phyloP scores from a whole-genome alignment of 2,888 invertebrate species.

The Hypomecis atomaria region DNA sequence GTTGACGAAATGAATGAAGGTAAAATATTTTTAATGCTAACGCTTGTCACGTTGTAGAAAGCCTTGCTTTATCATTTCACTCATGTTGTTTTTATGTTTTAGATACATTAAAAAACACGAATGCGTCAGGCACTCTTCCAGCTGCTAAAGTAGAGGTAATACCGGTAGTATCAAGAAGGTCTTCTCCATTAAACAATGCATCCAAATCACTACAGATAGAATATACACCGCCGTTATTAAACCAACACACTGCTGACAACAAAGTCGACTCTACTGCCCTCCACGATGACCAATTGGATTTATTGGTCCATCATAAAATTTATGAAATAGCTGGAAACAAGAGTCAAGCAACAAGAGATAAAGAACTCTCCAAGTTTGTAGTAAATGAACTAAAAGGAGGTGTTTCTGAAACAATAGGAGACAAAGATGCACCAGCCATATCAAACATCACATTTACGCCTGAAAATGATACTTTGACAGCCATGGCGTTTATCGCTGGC shows the following conservation, averaged over 20 bases:
- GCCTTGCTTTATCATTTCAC: background rate
- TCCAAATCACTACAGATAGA: constrained; percentile 65
- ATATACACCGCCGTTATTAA: constrained; percentile 58
- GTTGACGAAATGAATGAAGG: constrained; percentile 73
- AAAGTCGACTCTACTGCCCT: constrained; percentile 65
- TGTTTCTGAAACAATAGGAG: constrained; percentile 67
- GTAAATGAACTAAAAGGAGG: constrained; percentile 72
- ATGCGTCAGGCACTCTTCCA: constrained; percentile 62
- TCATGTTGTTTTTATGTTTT: constrained; percentile 40
- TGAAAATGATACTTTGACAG: constrained; percentile 75
- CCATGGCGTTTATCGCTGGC: constrained; percentile 78
- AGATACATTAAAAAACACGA: constrained; percentile 68
- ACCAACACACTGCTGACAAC: constrained; percentile 64
- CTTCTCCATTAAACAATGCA: constrained; percentile 48
- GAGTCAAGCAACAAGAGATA: constrained; percentile 61
- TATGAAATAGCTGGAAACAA: constrained; percentile 58
- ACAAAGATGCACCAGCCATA: constrained; percentile 58
- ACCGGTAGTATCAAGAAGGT: constrained; percentile 54
- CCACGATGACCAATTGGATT: constrained; percentile 50
- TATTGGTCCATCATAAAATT: constrained; percentile 52
- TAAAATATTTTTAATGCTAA: constrained; percentile 42
- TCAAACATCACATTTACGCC: constrained; percentile 77
- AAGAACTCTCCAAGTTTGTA: constrained; percentile 68
- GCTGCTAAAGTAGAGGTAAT: constrained; percentile 57
- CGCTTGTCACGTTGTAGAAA: too few relatives aligned